Conservation (phyloP, 64 coral and sea anemone genomes). For the Montipora foliosa region DNA sequence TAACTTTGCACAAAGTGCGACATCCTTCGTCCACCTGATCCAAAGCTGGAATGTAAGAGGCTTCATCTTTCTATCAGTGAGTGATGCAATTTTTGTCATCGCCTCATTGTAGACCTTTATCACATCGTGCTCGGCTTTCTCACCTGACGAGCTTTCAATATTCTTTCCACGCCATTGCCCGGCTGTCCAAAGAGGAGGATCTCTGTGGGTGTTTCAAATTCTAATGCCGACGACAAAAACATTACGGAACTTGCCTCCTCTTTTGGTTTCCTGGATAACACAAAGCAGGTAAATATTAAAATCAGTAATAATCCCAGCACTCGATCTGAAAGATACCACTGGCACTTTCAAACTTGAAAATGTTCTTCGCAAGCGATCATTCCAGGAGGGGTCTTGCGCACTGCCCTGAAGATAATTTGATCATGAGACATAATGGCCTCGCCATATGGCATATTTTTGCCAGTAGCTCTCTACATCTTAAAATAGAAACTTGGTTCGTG, state of each 20-base stretch:
- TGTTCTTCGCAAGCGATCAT: no score
- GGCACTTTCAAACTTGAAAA: no score
- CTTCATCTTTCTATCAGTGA: not conserved
- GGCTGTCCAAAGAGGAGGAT: slow-evolving; percentile 28
- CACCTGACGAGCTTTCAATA: not conserved
- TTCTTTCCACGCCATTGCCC: slow-evolving; percentile 26
- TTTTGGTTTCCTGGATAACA: slow-evolving; percentile 8
- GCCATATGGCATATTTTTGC: no score
- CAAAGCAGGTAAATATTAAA: not conserved
- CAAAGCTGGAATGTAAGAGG: slow-evolving; percentile 5
- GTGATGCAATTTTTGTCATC: slow-evolving; percentile 25
- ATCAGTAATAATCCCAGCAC: not conserved
- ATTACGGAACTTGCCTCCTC: not conserved
- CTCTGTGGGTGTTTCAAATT: not conserved
- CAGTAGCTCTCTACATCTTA: not conserved
- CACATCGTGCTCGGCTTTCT: slow-evolving; percentile 3
- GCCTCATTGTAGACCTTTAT: slow-evolving; percentile 32
- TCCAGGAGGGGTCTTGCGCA: no score
- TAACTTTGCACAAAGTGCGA: no score
- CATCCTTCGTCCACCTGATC: slow-evolving; percentile 13
- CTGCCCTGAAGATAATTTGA: no score
- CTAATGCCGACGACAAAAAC: not conserved
- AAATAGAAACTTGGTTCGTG: not conserved
- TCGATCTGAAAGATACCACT: no score
- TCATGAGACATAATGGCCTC: no score